Evolutionary conservation across 2,888 invertebrate genomes (phyloP), one percentile per base, ranked within the genome.

Genomic region (Drosophila sordidapex): DNA sequence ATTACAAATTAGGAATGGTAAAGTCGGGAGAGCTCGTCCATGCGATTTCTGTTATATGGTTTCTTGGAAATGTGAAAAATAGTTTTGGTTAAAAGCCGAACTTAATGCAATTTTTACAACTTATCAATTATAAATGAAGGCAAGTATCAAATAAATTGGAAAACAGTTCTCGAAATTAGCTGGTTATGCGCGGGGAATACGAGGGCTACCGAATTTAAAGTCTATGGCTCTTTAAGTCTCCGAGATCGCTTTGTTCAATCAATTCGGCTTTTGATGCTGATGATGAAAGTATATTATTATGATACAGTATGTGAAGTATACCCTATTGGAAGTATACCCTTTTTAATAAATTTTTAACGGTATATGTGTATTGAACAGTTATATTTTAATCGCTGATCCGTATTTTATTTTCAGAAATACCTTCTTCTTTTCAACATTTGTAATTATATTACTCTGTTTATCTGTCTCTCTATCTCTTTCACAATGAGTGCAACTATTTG

Each of bases 311-410:
- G 13, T 46, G 7, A 6, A 13, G 7, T 21, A 4, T 7, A 21
- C 13, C 13, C 0, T 31, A 8, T 21, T 13, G 21, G 7, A 6
- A 21, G 6, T 21, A 6, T 13, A 21, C 13, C 2, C 0, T 1
- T 21, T 25, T 13, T 13, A 7, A 21, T 21, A 1, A 0, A 46
- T 15, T 7, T 46, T 7, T 2, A 7, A 11, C 5, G 2, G 2
- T 40, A n/a, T 40, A 40, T 2, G 10, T n/a, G n/a, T 4, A 10
- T 2, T 10, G n/a, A 10, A 40, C 0, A 10, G n/a, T 43, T 21
- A 1, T 4, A 46, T 46, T 21, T 13, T 15, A 46, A 46, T 7
- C 1, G 1, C 3, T 3, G n/a, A 46, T 7, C 3, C 0, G 4
- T 1, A 25, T 15, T 25, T 46, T 4, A 25, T 15, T 33, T 33